These are phyloP conservation scores for Eilema depressum DNA, from an alignment of 2,888 invertebrate genomes.

Conservation along the genomic window DNA sequence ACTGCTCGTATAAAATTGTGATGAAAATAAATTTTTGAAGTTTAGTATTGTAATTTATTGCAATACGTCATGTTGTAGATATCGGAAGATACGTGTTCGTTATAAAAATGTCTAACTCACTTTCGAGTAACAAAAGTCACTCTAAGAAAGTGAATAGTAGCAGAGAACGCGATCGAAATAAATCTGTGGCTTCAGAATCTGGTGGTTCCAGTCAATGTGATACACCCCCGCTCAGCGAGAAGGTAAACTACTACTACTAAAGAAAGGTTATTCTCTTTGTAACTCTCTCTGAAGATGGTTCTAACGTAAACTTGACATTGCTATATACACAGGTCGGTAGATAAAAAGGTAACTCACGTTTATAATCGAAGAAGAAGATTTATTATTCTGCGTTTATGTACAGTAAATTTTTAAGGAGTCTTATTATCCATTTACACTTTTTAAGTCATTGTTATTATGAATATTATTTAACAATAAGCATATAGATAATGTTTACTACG, in stretches of 20 bases:
- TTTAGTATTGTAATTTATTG: conserved; percentile 24
- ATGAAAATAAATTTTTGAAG: conserved; percentile 18
- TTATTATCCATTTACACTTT: too few species aligned
- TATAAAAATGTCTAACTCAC: conserved; percentile 72
- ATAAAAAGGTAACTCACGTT: neutral
- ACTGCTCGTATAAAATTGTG: conserved; percentile 22
- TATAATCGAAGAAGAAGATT: neutral
- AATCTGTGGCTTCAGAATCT: conserved; percentile 78
- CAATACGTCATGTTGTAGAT: conserved; percentile 41
- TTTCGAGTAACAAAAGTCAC: conserved; percentile 74
- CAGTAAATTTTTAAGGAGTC: neutral
- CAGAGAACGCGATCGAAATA: conserved; percentile 80
- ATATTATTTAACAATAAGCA: too few species aligned
- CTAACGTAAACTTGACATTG: conserved; percentile 3
- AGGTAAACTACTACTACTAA: conserved; percentile 62
- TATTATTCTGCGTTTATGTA: neutral
- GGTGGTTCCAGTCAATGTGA: conserved; percentile 84
- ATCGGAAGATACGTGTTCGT: conserved; percentile 19
- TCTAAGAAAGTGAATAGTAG: conserved; percentile 72
- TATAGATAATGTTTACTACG: too few species aligned
- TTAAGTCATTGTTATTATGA: neutral
- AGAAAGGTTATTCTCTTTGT: neutral
- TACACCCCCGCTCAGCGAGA: conserved; percentile 80
- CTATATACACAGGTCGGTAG: neutral
- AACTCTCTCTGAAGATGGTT: neutral